A percentile compares a stretch with the other conserved stretches of the same genome.
phyloP scores from a whole-genome alignment of 2,888 invertebrate species.

The Hipparchia semele region DNA sequence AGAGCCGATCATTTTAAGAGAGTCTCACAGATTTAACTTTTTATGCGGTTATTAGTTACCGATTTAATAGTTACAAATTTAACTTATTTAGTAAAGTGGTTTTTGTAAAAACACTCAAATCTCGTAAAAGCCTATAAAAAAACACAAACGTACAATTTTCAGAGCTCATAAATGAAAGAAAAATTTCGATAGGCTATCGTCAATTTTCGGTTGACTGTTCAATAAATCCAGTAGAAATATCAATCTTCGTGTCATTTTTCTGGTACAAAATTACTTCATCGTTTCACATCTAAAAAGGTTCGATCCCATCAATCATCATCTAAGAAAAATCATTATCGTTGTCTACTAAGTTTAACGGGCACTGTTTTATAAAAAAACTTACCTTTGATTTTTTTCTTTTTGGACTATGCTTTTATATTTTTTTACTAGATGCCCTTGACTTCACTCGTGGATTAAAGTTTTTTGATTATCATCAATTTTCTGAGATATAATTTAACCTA shows the following conservation, averaged over 20 bases:
- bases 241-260: slow-evolving; percentile 74
- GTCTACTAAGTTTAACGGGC: neutral
- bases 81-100: too few species aligned
- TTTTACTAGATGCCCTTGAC: too few species aligned
- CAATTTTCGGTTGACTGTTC: slow-evolving; percentile 31
- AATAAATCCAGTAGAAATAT: slow-evolving; percentile 46
- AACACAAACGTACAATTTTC: neutral
- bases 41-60: too few species aligned
- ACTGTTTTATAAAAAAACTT: neutral
- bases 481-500: too few species aligned
- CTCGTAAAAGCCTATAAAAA: neutral
- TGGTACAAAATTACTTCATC: slow-evolving; percentile 70
- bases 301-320: slow-evolving; percentile 71
- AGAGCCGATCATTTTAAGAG: too few species aligned
- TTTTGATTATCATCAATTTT: too few species aligned
- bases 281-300: slow-evolving; percentile 69
- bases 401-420: too few species aligned
- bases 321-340: slow-evolving; percentile 42
- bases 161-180: neutral
- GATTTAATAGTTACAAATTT: too few species aligned
- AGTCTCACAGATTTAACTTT: too few species aligned
- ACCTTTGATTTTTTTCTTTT: neutral
- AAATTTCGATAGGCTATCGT: slow-evolving; percentile 24
- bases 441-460: too few species aligned
- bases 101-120: neutral